These are phyloP conservation scores for Acanthurus leucopareius DNA, from an alignment of 2,797 vertebrate genomes.

Conservation along the genomic window DNA sequence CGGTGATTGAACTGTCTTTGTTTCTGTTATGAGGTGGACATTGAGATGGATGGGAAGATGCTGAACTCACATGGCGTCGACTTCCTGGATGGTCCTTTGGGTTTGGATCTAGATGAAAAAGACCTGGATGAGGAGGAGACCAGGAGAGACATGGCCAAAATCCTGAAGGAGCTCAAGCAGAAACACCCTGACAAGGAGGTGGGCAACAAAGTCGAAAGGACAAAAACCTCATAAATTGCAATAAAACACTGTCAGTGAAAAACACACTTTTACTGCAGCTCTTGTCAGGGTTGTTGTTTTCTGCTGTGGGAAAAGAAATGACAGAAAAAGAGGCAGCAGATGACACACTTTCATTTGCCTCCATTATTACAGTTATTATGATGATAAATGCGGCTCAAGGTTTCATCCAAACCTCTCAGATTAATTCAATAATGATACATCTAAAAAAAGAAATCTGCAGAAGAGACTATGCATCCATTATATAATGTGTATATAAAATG, in stretches of 20 bases:
- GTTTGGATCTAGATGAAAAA: slow-evolving; percentile 93
- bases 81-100: slow-evolving; percentile 93
- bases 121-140: slow-evolving; percentile 97
- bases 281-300: not conserved
- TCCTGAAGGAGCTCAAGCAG: slow-evolving; percentile 98
- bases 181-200: slow-evolving; percentile 98
- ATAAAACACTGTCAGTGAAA: slow-evolving; percentile 3
- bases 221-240: not conserved
- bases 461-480: not conserved
- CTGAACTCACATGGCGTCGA: slow-evolving; percentile 96
- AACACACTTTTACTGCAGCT: not conserved
- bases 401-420: slow-evolving; percentile 17
- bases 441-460: slow-evolving; percentile 11
- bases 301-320: slow-evolving; percentile 7
- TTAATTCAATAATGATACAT: slow-evolving; percentile 34
- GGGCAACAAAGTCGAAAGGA: slow-evolving; percentile 11
- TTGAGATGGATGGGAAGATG: slow-evolving; percentile 99
- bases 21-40: slow-evolving; percentile 85
- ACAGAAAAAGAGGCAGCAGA: slow-evolving; percentile 35
- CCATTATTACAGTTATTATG: slow-evolving; percentile 38
- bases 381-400: slow-evolving; percentile 30
- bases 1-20: not conserved
- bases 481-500: slow-evolving; percentile 18
- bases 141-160: slow-evolving; percentile 97
- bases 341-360: slow-evolving; percentile 15